Conservation (phyloP, 2,888 invertebrate genomes). For the Eurytoma adleriae region DNA sequence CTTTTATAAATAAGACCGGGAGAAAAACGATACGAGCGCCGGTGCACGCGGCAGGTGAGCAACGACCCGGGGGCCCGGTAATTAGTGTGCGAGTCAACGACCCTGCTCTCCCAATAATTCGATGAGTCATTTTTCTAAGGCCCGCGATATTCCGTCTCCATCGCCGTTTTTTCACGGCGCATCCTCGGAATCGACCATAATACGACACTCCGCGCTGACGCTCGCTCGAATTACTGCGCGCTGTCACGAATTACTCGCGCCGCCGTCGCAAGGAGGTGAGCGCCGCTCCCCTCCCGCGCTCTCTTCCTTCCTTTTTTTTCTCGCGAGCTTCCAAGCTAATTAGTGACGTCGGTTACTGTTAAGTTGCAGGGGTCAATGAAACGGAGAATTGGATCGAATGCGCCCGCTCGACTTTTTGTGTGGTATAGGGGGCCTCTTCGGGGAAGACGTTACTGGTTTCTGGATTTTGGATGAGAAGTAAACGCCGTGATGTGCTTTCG, state of each 20-base stretch:
- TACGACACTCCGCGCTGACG: slow-evolving; percentile 40
- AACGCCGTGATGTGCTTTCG: too few species aligned
- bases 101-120: slow-evolving; percentile 63
- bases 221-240: slow-evolving; percentile 31
- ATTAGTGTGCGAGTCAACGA: slow-evolving; percentile 64
- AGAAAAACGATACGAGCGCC: not conserved
- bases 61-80: slow-evolving; percentile 34
- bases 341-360: slow-evolving; percentile 2
- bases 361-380: slow-evolving; percentile 22
- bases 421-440: too few species aligned
- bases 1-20: not conserved
- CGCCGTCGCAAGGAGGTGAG: not conserved
- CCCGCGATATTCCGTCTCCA: slow-evolving; percentile 58
- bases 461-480: too few species aligned
- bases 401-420: too few species aligned
- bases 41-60: slow-evolving; percentile 39
- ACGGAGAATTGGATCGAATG: not conserved
- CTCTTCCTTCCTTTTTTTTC: not conserved
- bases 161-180: slow-evolving; percentile 17
- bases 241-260: not conserved
- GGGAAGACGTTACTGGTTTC: too few species aligned
- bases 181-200: slow-evolving; percentile 39
- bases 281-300: not conserved
- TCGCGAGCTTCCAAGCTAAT: not conserved
- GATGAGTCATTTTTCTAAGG: slow-evolving; percentile 67